A percentile compares a stretch with the other conserved stretches of the same genome.
Conservation (phyloP, 2,113 vertebrate genomes). For the Marmota monax region DNA sequence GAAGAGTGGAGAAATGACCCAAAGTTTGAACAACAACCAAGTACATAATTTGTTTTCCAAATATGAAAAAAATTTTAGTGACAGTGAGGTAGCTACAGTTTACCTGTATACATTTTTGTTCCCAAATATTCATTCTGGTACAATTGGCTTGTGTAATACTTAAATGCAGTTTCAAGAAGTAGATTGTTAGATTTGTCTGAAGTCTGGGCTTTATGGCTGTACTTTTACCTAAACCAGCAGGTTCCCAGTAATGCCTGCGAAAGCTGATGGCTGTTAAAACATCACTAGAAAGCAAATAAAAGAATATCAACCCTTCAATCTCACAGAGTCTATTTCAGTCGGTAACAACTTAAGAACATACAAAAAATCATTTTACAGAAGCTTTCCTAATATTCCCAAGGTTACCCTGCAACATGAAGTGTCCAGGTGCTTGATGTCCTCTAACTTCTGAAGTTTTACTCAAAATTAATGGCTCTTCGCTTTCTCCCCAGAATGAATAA, state of each 20-base stretch:
- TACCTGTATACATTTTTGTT: constrained; percentile 42
- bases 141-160: constrained; percentile 26
- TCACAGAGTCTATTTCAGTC: neutral
- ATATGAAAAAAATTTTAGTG: constrained; percentile 29
- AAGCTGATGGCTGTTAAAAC: neutral
- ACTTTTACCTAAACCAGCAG: neutral
- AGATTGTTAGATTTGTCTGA: constrained; percentile 32
- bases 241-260: neutral
- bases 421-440: neutral
- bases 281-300: neutral
- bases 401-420: neutral
- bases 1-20: constrained; percentile 27
- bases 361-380: neutral
- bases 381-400: neutral
- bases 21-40: neutral
- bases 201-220: constrained; percentile 17
- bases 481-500: constrained; percentile 1
- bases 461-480: constrained; percentile 5
- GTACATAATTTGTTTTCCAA: constrained; percentile 32
- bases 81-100: constrained; percentile 70
- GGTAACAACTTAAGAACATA: constrained; percentile 18
- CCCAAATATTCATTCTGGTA: constrained; percentile 46
- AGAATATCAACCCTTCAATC: neutral
- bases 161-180: constrained; percentile 25
- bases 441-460: constrained; percentile 52